These are phyloP conservation scores for Saturnia japonica DNA, from an alignment of 2,888 invertebrate genomes.

Conservation along the genomic window DNA sequence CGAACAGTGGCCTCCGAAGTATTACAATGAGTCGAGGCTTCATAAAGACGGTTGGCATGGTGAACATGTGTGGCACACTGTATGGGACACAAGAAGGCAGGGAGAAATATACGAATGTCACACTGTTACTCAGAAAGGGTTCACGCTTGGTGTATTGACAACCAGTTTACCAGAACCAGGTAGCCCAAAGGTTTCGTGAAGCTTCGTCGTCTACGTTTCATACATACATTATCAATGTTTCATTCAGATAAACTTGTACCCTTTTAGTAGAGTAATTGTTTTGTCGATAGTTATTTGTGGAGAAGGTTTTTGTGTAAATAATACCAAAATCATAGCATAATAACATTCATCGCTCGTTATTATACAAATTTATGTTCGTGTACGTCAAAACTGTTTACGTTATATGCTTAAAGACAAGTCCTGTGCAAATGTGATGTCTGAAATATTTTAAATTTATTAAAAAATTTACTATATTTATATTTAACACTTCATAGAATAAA, in stretches of 20 bases:
- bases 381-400: conserved; percentile 6
- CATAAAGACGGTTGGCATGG: conserved; percentile 64
- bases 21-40: conserved; percentile 52
- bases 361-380: conserved; percentile 22
- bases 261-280: conserved; percentile 12
- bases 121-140: conserved; percentile 60
- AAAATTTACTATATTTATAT: neutral
- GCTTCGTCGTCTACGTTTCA: conserved; percentile 25
- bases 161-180: conserved; percentile 55
- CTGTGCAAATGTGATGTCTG: neutral
- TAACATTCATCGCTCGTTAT: conserved; percentile 25
- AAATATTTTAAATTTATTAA: neutral
- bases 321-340: conserved; percentile 22
- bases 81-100: conserved; percentile 56
- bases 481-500: neutral
- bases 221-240: neutral
- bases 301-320: conserved; percentile 27
- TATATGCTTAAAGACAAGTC: neutral
- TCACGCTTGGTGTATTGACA: conserved; percentile 63
- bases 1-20: conserved; percentile 50
- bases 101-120: conserved; percentile 64
- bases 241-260: conserved; percentile 10
- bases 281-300: conserved; percentile 9
- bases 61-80: conserved; percentile 53
- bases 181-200: conserved; percentile 34